These are phyloP conservation scores for Gymnocypris eckloni DNA, from an alignment of 2,797 vertebrate species.

Conservation along the genomic window DNA sequence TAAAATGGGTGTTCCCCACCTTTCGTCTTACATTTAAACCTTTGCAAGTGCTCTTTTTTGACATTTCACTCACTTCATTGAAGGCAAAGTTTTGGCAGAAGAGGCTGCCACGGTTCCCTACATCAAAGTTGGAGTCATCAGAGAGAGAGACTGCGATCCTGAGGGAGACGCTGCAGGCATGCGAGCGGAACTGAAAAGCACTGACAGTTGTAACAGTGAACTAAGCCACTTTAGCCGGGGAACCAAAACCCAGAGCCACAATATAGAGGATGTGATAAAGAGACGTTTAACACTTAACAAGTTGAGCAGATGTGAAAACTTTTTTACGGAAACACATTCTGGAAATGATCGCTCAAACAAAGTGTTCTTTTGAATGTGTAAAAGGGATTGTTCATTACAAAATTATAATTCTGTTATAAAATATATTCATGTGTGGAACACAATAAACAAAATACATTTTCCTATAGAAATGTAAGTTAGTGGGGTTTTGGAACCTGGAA, in stretches of 20 bases:
- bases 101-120: constrained; percentile 67
- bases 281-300: constrained; percentile 31
- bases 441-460: not conserved
- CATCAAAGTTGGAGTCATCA: constrained; percentile 74
- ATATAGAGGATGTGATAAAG: constrained; percentile 38
- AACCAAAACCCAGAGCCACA: constrained; percentile 41
- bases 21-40: constrained; percentile 36
- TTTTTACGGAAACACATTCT: not conserved
- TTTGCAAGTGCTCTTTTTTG: constrained; percentile 56
- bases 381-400: not conserved
- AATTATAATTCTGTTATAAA: not conserved
- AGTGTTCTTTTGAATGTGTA: not conserved
- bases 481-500: not conserved
- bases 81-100: constrained; percentile 66
- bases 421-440: not conserved
- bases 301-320: not conserved
- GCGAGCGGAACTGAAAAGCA: constrained; percentile 56
- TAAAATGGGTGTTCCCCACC: constrained; percentile 23
- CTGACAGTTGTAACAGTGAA: constrained; percentile 58
- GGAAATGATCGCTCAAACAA: not conserved
- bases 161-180: constrained; percentile 50
- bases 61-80: constrained; percentile 66
- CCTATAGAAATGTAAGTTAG: too few relatives aligned
- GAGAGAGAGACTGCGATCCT: constrained; percentile 58
- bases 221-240: constrained; percentile 45